Evolutionary conservation across 2,888 invertebrate genomes (phyloP).

Genomic region (Clanis bilineata): DNA sequence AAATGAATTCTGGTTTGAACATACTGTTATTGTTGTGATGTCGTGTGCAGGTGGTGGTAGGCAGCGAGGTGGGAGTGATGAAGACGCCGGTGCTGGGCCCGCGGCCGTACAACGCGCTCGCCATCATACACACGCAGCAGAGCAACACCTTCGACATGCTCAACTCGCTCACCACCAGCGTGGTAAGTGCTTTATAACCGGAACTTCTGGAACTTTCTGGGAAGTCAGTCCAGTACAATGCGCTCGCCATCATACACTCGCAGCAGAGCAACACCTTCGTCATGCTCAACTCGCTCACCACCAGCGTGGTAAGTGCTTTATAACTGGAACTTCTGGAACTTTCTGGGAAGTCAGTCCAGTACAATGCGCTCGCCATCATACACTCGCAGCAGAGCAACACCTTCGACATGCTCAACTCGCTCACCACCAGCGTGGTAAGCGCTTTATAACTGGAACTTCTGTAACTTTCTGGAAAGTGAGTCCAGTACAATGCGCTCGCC

Average conservation of each 20-base stretch:
- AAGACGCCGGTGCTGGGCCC: constrained; percentile 70
- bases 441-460: not conserved
- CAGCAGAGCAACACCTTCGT: constrained; percentile 79
- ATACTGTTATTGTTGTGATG: too few relatives aligned
- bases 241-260: constrained; percentile 78
- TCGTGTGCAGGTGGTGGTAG: constrained; percentile 64
- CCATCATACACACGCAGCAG: constrained; percentile 80
- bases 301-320: constrained; percentile 67
- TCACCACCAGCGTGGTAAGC: constrained; percentile 77
- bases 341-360: too few relatives aligned
- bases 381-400: constrained; percentile 80
- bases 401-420: constrained; percentile 79
- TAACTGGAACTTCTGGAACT: not conserved
- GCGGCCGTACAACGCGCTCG: constrained; percentile 75
- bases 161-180: constrained; percentile 77
- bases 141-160: constrained; percentile 80
- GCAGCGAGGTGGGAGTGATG: constrained; percentile 71
- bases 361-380: constrained; percentile 78
- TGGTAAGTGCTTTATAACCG: constrained; percentile 50
- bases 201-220: too few relatives aligned
- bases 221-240: too few relatives aligned
- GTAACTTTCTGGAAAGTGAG: too few relatives aligned
- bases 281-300: constrained; percentile 79
- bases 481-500: constrained; percentile 76
- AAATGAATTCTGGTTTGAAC: too few relatives aligned